Percentiles rank a stretch among this genome's conserved stretches.
These are phyloP conservation scores for Pseudorasbora parva DNA, from an alignment of 2,113 vertebrate genomes.

Conservation along the genomic window DNA sequence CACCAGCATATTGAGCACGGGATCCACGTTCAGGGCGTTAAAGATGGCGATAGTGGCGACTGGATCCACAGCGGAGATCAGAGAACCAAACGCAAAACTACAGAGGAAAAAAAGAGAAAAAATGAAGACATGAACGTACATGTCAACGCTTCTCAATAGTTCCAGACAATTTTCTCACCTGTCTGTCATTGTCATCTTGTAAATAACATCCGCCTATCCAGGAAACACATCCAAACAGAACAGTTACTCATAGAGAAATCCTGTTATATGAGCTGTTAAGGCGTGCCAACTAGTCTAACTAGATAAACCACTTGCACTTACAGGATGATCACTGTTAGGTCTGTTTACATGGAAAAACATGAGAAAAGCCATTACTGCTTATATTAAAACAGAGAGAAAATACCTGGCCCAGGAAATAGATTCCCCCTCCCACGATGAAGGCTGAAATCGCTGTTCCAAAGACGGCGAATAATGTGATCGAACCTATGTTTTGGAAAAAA, in stretches of 20 bases:
- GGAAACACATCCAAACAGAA: conserved; percentile 38
- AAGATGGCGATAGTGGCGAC: conserved; percentile 99
- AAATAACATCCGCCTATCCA: conserved; percentile 94
- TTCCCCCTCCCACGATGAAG: conserved; percentile 97
- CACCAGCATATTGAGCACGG: conserved; percentile 98
- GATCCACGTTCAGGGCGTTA: conserved; percentile 97
- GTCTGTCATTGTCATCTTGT: conserved; percentile 98
- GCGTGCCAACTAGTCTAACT: not conserved
- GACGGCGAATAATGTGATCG: conserved; percentile 95
- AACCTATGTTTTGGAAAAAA: conserved; percentile 99
- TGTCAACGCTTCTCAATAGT: not conserved
- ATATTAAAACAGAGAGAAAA: no score
- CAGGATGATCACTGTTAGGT: not conserved
- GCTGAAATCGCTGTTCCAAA: conserved; percentile 97
- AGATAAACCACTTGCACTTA: not conserved
- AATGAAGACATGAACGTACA: not conserved
- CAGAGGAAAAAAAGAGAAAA: conserved; percentile 52
- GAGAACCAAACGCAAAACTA: conserved; percentile 96
- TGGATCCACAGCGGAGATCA: conserved; percentile 98
- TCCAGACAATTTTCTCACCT: conserved; percentile 77
- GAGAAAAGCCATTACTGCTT: not conserved
- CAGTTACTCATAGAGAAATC: not conserved
- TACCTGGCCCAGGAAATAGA: conserved; percentile 97
- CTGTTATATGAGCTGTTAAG: not conserved
- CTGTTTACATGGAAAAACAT: not conserved